Evolutionary conservation across 2,113 vertebrate species (phyloP), one percentile per base, ranked within the genome.

Genomic region (Echinops telfairi): DNA sequence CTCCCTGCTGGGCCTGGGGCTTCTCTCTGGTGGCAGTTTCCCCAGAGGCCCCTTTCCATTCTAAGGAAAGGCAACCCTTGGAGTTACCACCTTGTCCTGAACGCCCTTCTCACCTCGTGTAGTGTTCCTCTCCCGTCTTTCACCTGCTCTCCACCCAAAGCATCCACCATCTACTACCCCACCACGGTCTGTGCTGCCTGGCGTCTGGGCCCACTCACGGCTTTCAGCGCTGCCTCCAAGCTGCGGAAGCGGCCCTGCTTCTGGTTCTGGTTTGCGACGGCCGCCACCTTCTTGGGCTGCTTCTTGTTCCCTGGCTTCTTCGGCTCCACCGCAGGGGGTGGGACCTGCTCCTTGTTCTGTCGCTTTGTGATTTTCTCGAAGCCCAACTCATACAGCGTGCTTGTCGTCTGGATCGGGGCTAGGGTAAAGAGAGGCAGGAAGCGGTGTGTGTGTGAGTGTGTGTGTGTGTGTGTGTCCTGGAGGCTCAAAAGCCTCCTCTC

Each of bases 321-420:
- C 10, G 94, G 98, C 86, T 99, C 98, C 0, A 92, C 95, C 0
- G 95, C 94, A 0, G 97, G 83, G 0, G 98, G 99, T 1, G 99
- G 99, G 10, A 99, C 99, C 97, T 99, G 99, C 96, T 99, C 99
- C 97, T 99, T 99, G 97, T 99, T 99, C 97, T 98, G 99, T 95
- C 98, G 98, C 96, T 98, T 99, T 58, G 87, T 96, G 12, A 98
- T 93, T 96, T 98, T 98, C 97, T 99, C 99, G 9, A 99, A 99
- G 94, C 98, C 97, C 87, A 97, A 95, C 38, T 99, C 99, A 10
- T 97, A 99, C 70, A 99, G 95, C 2, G 98, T 99, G 96, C 98
- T 98, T 0, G 99, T 98, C 10, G 98, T 97, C 90, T 98, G 97
- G 31, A 98, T 95, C 27, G 98, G 97, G 0, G 96, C 99, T 99